Conservation (phyloP, 2,888 invertebrate genomes). For the Thymelicus sylvestris region DNA sequence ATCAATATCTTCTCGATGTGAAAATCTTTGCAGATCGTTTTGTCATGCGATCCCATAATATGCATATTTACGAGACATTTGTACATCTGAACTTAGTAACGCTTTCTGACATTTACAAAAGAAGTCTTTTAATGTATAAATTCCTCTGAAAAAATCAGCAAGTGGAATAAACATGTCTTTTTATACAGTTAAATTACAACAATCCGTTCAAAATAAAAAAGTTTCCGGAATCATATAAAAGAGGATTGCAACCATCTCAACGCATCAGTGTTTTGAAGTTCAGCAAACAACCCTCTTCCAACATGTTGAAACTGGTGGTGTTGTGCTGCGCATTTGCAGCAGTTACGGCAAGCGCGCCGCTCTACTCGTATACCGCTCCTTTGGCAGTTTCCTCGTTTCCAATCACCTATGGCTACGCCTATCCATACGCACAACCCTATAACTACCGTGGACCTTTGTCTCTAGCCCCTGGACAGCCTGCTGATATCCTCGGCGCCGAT, state of each 20-base stretch:
- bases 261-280: conserved; percentile 67
- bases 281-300: conserved; percentile 67
- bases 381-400: conserved; percentile 67
- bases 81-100: neutral
- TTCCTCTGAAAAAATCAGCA: conserved; percentile 11
- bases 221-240: conserved; percentile 72
- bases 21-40: neutral
- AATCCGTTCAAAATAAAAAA: conserved; percentile 66
- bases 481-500: conserved; percentile 62
- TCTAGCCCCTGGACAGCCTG: conserved; percentile 72
- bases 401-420: too few relatives aligned
- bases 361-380: conserved; percentile 38
- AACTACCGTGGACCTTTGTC: conserved; percentile 52
- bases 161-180: conserved; percentile 14
- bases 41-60: neutral
- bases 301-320: conserved; percentile 84
- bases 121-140: conserved; percentile 9
- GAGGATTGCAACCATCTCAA: conserved; percentile 44
- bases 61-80: conserved; percentile 6
- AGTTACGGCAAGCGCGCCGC: conserved; percentile 68
- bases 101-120: conserved; percentile 24
- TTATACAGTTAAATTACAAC: conserved; percentile 51
- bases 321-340: conserved; percentile 86
- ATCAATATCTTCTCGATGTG: neutral
- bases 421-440: conserved; percentile 55